Evolutionary conservation across 2,888 invertebrate species (phyloP).

Genomic region (Encarsia formosa): DNA sequence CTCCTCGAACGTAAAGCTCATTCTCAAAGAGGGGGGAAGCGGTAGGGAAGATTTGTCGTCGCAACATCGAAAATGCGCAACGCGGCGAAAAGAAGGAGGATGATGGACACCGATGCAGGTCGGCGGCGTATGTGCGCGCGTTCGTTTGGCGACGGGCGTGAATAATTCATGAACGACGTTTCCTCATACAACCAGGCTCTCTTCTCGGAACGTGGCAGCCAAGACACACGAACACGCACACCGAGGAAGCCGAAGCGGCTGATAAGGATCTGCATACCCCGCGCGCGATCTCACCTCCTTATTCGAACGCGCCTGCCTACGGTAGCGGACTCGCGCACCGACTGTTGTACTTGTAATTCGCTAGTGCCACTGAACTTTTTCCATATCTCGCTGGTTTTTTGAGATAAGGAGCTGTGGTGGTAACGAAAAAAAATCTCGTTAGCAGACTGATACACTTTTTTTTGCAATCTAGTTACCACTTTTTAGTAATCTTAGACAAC

Average conservation of each 20-base stretch:
- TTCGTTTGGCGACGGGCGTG: conserved; percentile 46
- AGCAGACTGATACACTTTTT: no score
- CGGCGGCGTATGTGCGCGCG: conserved; percentile 25
- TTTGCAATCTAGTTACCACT: no score
- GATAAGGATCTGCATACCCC: conserved; percentile 21
- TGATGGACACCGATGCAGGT: conserved; percentile 1
- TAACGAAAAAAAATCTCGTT: no score
- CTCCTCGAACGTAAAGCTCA: no score
- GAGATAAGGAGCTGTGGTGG: no score
- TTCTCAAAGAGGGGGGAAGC: no score
- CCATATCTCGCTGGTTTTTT: no score
- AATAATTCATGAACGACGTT: conserved; percentile 48
- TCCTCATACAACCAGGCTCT: conserved; percentile 48
- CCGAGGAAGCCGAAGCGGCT: conserved; percentile 10
- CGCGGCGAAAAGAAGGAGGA: neutral
- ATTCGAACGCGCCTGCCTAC: neutral
- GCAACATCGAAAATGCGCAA: neutral
- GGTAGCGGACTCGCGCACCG: no score
- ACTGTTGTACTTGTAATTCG: no score
- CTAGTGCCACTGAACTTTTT: no score
- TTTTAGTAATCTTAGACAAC: no score
- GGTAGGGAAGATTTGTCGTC: neutral
- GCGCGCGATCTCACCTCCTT: neutral
- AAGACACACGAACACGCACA: conserved; percentile 1
- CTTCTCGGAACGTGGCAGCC: conserved; percentile 45